Conservation (phyloP, 1,140 invertebrate genomes). For the Drosophila setifemur region DNA sequence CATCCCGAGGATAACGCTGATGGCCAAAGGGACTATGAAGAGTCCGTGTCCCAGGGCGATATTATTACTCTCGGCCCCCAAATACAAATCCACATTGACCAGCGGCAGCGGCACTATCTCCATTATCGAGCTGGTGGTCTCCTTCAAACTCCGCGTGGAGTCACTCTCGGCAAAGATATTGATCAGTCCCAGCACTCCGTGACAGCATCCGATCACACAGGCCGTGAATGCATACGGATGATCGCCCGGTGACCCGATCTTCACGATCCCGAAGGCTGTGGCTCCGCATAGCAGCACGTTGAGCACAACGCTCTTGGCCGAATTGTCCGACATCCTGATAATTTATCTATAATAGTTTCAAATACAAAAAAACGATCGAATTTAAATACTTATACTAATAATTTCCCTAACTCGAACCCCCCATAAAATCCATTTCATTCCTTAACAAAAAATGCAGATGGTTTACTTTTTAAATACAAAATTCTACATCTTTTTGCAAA, state of each 20-base stretch:
- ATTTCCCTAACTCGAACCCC: too few species aligned
- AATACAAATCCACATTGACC: conserved; percentile 61
- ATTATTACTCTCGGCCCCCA: conserved; percentile 47
- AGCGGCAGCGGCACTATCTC: conserved; percentile 63
- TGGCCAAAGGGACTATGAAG: conserved; percentile 61
- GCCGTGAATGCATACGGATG: conserved; percentile 70
- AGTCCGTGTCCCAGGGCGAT: conserved; percentile 66
- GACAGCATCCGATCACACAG: conserved; percentile 65
- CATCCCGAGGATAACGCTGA: conserved; percentile 16
- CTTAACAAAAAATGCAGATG: too few species aligned
- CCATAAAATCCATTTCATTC: too few species aligned
- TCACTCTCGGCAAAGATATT: not conserved
- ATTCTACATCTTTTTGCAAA: too few species aligned
- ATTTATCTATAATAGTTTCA: not conserved
- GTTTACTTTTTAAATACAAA: too few species aligned
- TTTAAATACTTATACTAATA: too few species aligned
- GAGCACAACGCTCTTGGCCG: conserved; percentile 18
- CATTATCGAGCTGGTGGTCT: conserved; percentile 21
- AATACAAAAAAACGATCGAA: too few species aligned
- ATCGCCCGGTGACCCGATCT: conserved; percentile 22
- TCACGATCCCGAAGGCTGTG: conserved; percentile 46
- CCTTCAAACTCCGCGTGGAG: not conserved
- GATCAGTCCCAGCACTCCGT: conserved; percentile 49
- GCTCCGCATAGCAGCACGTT: conserved; percentile 56
- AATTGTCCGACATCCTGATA: conserved; percentile 50